Base-by-base conservation (phyloP, 2,888 invertebrate genomes). In the Meloe dianella region DNA sequence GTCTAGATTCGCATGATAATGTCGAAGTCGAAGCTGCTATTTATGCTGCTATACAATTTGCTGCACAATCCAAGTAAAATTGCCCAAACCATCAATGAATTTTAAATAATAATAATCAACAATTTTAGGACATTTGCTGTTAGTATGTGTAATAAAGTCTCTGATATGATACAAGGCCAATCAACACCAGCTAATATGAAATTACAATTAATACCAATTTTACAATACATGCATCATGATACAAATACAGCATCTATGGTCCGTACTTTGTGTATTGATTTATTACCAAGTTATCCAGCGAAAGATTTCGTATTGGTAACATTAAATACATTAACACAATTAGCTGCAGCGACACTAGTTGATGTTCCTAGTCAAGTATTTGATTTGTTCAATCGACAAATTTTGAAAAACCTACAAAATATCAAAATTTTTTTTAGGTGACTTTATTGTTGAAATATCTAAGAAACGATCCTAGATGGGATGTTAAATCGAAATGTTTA, bases 21-120 rank as follows among this genome's bases (percentile, higher is more conserved):
- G 95, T 96, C 0, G 98, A 98, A 85, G 95, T 98, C 32, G 94
- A 96, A 82, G 97, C 97, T 57, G 97, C 98, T 12, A 96, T 98
- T 72, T 95, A 93, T 86, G 97, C 97, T 32, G 95, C 97, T 57
- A 92, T 93, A 64, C 92, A 94, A 85, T 98, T 98, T 88, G 96
- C 97, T 29, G 94, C 94, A 17, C 94, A 96, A 82, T 98, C 97
- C 0, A 94, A 93, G 92, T 93, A 86, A 12, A 51, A 27, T 22
- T 59, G 9, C 30, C 7, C 5, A 65, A 51, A 67, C 51, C 58
- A n/a, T 32, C 9, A n/a, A 56, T 8, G n/a, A 29, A 8, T 38
- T 5, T 17, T 8, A 51, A 17, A n/a, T 7, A n/a, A 41, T 7
- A 65, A 38, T 58, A 61, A 59, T 56, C 56, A 22, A 38, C 2